Conservation (phyloP, 1,140 invertebrate species). For the Druon quercuslanigerum region DNA sequence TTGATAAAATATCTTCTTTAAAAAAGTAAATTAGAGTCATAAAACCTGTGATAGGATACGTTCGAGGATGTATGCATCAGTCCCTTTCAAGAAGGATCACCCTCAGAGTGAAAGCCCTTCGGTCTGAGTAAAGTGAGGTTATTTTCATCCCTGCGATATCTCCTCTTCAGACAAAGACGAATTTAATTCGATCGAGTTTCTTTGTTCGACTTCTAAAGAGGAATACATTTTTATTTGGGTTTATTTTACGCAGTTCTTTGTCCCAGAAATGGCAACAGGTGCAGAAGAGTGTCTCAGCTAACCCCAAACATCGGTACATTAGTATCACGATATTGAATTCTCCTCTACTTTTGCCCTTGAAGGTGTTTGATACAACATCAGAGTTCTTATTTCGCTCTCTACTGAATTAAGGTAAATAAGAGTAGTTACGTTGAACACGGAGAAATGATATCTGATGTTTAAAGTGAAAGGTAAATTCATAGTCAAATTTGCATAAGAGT, state of each 20-base stretch:
- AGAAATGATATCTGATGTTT: not conserved
- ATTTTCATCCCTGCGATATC: conserved; percentile 1
- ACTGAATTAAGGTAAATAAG: not conserved
- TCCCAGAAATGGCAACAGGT: conserved; percentile 8
- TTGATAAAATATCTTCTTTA: not conserved
- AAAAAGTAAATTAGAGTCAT: conserved; percentile 6
- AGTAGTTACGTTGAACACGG: not conserved
- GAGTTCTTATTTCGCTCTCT: not conserved
- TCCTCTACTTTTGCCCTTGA: not conserved
- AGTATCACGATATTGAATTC: not conserved
- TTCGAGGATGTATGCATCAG: conserved; percentile 20
- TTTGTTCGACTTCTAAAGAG: conserved; percentile 3
- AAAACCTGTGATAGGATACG: conserved; percentile 8
- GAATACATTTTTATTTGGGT: not conserved
- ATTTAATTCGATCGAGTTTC: conserved; percentile 11
- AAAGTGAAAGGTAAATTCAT: too few relatives aligned
- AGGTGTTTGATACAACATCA: not conserved
- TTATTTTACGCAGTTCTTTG: conserved; percentile 13
- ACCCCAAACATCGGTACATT: not conserved
- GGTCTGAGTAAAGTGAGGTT: conserved; percentile 13
- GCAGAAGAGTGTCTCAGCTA: not conserved
- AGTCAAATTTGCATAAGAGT: too few relatives aligned
- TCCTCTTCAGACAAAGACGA: conserved; percentile 17
- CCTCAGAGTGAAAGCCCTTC: conserved; percentile 18
- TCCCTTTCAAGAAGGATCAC: conserved; percentile 21